Percentiles rank a stretch among this genome's conserved stretches.
Conservation (phyloP, 2,113 vertebrate genomes). For the Elaphurus davidianus region DNA sequence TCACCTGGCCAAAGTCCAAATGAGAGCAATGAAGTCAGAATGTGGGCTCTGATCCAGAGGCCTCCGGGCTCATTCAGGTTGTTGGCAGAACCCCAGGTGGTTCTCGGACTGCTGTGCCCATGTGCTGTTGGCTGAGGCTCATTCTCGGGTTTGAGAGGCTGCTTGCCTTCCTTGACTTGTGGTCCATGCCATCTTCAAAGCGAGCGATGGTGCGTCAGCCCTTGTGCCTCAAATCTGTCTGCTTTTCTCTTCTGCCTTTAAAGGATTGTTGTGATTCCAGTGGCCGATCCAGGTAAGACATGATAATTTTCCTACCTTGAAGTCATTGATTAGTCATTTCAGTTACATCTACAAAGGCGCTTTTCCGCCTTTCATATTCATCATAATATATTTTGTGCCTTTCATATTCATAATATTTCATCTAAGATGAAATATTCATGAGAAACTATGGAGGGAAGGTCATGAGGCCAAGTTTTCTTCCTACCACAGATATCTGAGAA, state of each 20-base stretch:
- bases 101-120: not conserved
- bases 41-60: not conserved
- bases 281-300: not conserved
- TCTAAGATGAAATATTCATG: not conserved
- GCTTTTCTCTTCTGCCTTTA: not conserved
- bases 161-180: not conserved
- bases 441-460: not conserved
- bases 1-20: not conserved
- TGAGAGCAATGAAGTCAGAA: not conserved
- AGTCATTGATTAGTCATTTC: not conserved
- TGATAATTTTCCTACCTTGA: not conserved
- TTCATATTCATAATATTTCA: no score
- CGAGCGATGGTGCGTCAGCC: not conserved
- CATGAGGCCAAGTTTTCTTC: not conserved
- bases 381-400: no score
- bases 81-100: not conserved
- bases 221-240: not conserved
- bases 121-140: not conserved
- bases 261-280: not conserved
- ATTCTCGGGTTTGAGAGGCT: not conserved
- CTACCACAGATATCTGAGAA: not conserved
- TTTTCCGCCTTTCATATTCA: not conserved
- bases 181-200: not conserved
- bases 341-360: not conserved
- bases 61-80: not conserved